Evolutionary conservation across 2,113 vertebrate genomes (phyloP).

Genomic region (Gobius niger): DNA sequence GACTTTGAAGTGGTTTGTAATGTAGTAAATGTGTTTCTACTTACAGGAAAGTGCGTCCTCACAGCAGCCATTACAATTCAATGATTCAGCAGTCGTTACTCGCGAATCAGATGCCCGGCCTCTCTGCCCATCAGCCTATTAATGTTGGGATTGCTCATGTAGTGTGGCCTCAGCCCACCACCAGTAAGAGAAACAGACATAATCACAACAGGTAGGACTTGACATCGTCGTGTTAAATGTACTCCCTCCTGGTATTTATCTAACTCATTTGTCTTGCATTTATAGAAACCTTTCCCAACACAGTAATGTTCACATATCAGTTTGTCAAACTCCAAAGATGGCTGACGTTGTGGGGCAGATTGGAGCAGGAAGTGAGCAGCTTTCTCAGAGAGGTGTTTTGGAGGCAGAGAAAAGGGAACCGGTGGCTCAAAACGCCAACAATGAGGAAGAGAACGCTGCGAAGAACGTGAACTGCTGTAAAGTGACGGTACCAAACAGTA

Average conservation of each 20-base stretch:
- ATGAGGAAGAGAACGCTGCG: slow-evolving; percentile 69
- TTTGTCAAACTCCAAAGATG: slow-evolving; percentile 87
- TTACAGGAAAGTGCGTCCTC: slow-evolving; percentile 85
- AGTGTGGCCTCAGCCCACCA: slow-evolving; percentile 89
- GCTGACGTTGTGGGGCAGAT: slow-evolving; percentile 74
- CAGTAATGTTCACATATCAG: slow-evolving; percentile 81
- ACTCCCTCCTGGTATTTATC: background rate
- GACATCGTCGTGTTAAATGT: background rate
- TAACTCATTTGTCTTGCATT: slow-evolving; percentile 4
- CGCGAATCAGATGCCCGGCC: slow-evolving; percentile 88
- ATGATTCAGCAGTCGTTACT: slow-evolving; percentile 88
- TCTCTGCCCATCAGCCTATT: slow-evolving; percentile 89
- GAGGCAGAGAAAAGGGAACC: slow-evolving; percentile 25
- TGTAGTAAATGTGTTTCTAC: background rate
- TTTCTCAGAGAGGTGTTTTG: slow-evolving; percentile 34
- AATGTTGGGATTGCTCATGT: slow-evolving; percentile 96
- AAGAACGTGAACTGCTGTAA: slow-evolving; percentile 77
- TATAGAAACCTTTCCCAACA: slow-evolving; percentile 79
- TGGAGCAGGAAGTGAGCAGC: slow-evolving; percentile 36
- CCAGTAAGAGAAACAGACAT: slow-evolving; percentile 87
- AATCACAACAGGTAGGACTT: slow-evolving; percentile 86
- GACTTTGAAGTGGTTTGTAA: background rate
- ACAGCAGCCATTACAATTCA: slow-evolving; percentile 86
- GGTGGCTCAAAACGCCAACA: slow-evolving; percentile 68
- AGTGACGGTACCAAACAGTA: slow-evolving; percentile 65